Conservation (phyloP, 2,797 vertebrate species). For the Takifugu ocellatus region DNA sequence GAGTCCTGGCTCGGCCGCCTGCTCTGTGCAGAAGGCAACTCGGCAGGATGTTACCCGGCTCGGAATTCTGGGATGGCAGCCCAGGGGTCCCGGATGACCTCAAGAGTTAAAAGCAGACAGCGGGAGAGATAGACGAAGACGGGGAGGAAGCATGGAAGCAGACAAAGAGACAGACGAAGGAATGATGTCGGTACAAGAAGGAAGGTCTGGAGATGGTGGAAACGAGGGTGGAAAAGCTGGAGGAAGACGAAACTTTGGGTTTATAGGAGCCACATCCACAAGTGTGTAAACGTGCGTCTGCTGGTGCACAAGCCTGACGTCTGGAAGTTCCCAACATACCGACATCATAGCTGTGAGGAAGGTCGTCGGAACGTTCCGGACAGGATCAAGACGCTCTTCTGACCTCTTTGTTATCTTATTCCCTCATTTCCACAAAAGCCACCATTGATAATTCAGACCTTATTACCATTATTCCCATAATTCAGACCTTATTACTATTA, state of each 20-base stretch:
- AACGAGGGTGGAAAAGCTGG: slow-evolving; percentile 7
- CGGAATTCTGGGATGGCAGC: slow-evolving; percentile 78
- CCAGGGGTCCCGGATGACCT: slow-evolving; percentile 79
- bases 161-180: slow-evolving; percentile 55
- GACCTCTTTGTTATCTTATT: too few relatives aligned
- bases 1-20: slow-evolving; percentile 66
- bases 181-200: slow-evolving; percentile 48
- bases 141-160: slow-evolving; percentile 64
- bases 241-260: background rate
- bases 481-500: too few relatives aligned
- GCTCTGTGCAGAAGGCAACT: slow-evolving; percentile 77
- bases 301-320: too few relatives aligned
- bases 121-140: slow-evolving; percentile 67
- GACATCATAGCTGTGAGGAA: too few relatives aligned
- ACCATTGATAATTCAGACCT: too few relatives aligned
- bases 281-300: background rate
- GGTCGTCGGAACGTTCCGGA: too few relatives aligned
- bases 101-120: slow-evolving; percentile 81
- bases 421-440: too few relatives aligned
- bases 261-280: background rate
- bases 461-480: too few relatives aligned
- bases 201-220: slow-evolving; percentile 13
- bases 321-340: too few relatives aligned
- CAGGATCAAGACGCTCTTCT: too few relatives aligned
- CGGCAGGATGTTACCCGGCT: slow-evolving; percentile 71